These are phyloP conservation scores for Silurus lanzhouensis DNA, from an alignment of 2,797 vertebrate species.

Conservation along the genomic window DNA sequence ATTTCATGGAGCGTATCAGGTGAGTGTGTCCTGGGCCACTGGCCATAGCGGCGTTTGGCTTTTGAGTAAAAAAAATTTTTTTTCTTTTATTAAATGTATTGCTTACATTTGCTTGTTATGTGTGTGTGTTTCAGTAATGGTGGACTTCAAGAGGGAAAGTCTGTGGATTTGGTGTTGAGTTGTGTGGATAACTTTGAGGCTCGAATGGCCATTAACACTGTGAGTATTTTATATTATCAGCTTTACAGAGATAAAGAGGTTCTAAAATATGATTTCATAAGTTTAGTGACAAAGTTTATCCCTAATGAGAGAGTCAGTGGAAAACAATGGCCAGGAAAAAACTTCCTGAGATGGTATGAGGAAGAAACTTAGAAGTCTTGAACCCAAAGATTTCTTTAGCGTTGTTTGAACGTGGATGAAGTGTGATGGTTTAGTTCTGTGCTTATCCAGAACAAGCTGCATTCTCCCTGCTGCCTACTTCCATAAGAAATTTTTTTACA, in stretches of 20 bases:
- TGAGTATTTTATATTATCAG: constrained; percentile 64
- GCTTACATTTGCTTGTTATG: neutral
- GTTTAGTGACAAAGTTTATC: too few species aligned
- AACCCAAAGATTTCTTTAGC: neutral
- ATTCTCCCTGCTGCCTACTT: too few species aligned
- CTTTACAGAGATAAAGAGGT: too few species aligned
- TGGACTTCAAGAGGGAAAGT: constrained; percentile 83
- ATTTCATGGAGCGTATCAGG: constrained; percentile 96
- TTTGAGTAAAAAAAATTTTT: neutral
- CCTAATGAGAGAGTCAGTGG: too few species aligned
- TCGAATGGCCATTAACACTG: constrained; percentile 95
- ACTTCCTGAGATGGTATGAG: too few species aligned
- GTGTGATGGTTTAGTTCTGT: neutral
- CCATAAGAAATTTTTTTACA: too few species aligned
- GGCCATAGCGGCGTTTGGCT: neutral
- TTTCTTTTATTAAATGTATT: too few species aligned
- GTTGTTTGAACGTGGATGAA: neutral
- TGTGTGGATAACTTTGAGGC: constrained; percentile 99
- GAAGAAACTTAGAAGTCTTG: neutral
- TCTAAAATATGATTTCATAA: too few species aligned
- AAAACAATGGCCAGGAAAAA: too few species aligned
- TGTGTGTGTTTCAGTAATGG: constrained; percentile 79
- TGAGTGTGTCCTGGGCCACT: constrained; percentile 53
- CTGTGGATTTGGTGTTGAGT: constrained; percentile 91
- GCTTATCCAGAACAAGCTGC: too few species aligned